These are phyloP conservation scores for Notothenia coriiceps DNA, from an alignment of 2,113 vertebrate genomes.

Conservation along the genomic window DNA sequence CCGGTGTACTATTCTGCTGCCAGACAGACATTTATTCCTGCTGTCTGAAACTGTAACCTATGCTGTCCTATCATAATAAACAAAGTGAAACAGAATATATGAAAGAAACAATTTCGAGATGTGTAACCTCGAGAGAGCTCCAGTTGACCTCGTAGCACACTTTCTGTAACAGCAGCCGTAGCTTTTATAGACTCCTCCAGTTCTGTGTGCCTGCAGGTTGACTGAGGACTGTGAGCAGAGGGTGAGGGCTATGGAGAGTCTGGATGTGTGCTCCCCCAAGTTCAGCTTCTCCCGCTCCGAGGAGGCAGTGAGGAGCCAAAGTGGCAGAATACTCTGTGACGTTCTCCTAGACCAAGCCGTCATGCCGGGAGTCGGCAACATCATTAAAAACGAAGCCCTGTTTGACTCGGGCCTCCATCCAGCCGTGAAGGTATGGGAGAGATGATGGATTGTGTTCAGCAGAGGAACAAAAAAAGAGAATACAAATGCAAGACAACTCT, in stretches of 20 bases:
- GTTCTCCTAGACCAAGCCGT: conserved; percentile 92
- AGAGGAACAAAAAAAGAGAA: conserved; percentile 46
- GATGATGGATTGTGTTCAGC: conserved; percentile 72
- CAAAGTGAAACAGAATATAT: conserved; percentile 18
- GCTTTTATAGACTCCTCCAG: conserved; percentile 21
- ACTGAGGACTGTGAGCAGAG: conserved; percentile 86
- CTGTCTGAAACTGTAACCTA: conserved; percentile 47
- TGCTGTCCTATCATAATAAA: conserved; percentile 47
- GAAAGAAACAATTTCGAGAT: conserved; percentile 43
- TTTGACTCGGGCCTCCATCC: conserved; percentile 93
- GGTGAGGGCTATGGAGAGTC: conserved; percentile 85
- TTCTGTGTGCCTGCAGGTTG: conserved; percentile 79
- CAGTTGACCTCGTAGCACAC: conserved; percentile 49
- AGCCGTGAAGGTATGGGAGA: conserved; percentile 85
- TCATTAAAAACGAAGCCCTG: conserved; percentile 97
- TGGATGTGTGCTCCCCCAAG: conserved; percentile 92
- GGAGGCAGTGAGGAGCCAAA: conserved; percentile 85
- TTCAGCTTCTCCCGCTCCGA: conserved; percentile 89
- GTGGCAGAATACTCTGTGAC: conserved; percentile 90
- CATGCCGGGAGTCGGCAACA: conserved; percentile 95
- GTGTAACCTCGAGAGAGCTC: conserved; percentile 25
- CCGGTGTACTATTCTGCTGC: conserved; percentile 15
- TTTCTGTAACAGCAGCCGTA: conserved; percentile 24
- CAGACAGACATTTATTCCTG: conserved; percentile 50
- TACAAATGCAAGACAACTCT: conserved; percentile 40